phyloP scores from a whole-genome alignment of 2,113 vertebrate species.

The Rhinogobius similis region DNA sequence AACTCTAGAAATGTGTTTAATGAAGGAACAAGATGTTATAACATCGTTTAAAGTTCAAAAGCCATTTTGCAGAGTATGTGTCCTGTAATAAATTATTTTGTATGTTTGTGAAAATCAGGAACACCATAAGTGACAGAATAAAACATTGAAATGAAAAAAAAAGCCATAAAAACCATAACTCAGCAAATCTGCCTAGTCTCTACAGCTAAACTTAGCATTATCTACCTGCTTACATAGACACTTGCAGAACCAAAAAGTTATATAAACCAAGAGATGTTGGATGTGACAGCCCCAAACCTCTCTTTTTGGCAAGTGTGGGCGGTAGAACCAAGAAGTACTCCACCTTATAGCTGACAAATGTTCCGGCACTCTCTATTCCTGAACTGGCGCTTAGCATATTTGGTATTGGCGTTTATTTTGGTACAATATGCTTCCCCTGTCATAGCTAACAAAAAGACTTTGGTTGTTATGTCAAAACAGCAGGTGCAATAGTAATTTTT shows the following conservation, averaged over 20 bases:
- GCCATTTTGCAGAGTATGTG: too few relatives aligned
- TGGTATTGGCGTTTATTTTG: background rate
- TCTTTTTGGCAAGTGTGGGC: background rate
- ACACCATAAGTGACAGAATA: background rate
- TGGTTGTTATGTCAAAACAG: background rate
- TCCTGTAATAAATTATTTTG: too few relatives aligned
- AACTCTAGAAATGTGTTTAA: too few relatives aligned
- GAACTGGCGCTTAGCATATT: background rate
- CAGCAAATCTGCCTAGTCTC: background rate
- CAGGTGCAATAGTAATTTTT: background rate
- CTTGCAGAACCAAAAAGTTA: background rate
- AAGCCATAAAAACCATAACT: background rate
- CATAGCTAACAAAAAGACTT: background rate
- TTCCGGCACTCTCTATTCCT: background rate
- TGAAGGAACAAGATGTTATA: too few relatives aligned
- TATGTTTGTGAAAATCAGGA: background rate
- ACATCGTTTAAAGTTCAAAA: too few relatives aligned
- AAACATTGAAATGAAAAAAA: background rate
- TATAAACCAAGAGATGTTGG: background rate
- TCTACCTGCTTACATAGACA: background rate
- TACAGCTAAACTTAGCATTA: background rate
- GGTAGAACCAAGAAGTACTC: background rate
- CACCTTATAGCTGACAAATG: background rate
- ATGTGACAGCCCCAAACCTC: constrained; percentile 1
- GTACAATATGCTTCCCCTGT: background rate